Conservation (phyloP, 2,797 vertebrate species). For the Anabacerthia variegaticeps region DNA sequence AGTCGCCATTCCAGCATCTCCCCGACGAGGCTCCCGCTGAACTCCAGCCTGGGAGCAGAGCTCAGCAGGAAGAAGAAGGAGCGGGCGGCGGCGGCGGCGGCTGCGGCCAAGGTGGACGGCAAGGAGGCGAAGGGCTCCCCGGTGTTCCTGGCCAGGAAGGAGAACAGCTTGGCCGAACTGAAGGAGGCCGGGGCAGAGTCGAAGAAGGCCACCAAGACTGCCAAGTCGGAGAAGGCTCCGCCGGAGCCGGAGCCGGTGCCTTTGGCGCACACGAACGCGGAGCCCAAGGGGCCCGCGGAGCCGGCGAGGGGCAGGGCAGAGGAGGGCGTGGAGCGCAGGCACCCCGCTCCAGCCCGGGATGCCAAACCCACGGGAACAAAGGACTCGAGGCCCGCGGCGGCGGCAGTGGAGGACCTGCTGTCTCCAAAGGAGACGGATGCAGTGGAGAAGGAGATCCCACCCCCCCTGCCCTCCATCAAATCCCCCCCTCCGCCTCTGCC, state of each 20-base stretch:
- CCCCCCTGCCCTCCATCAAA: constrained; percentile 70
- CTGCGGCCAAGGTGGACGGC: constrained; percentile 81
- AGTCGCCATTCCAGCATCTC: constrained; percentile 92
- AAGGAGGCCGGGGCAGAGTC: constrained; percentile 70
- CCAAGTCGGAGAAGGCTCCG: constrained; percentile 74
- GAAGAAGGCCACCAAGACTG: constrained; percentile 75
- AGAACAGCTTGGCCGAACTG: constrained; percentile 75
- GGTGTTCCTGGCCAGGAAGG: constrained; percentile 74
- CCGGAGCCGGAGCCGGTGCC: neutral
- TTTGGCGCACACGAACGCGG: constrained; percentile 6
- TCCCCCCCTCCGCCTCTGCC: constrained; percentile 75
- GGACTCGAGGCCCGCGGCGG: constrained; percentile 68
- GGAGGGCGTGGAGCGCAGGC: constrained; percentile 77
- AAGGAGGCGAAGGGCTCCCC: constrained; percentile 80
- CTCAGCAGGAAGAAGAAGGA: constrained; percentile 95
- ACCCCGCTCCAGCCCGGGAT: constrained; percentile 62
- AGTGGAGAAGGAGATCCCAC: constrained; percentile 75
- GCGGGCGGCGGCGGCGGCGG: constrained; percentile 87
- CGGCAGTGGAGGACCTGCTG: constrained; percentile 68
- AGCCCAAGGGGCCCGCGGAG: constrained; percentile 72
- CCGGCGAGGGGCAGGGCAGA: constrained; percentile 69
- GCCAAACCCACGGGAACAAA: constrained; percentile 73
- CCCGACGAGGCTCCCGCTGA: constrained; percentile 86
- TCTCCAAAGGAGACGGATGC: constrained; percentile 75
- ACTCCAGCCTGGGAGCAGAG: constrained; percentile 95